A percentile compares a stretch with the other conserved stretches of the same genome.
phyloP scores from a whole-genome alignment of 2,797 vertebrate genomes.

The Lagodon rhomboides region DNA sequence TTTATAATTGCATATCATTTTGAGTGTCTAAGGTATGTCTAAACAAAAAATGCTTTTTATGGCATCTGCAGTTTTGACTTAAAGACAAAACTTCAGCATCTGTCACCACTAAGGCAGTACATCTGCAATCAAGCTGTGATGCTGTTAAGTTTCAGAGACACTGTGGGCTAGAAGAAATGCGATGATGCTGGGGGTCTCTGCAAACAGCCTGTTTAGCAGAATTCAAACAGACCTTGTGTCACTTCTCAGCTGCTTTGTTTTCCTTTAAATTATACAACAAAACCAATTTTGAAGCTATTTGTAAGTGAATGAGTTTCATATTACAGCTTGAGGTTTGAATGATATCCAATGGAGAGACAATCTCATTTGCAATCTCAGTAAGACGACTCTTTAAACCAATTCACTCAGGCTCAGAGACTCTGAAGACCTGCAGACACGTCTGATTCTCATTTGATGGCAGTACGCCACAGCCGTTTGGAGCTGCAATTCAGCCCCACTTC shows the following conservation, averaged over 20 bases:
- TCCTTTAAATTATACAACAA: constrained; percentile 1
- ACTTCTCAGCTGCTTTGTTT: constrained; percentile 17
- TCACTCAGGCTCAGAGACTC: constrained; percentile 40
- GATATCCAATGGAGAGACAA: neutral
- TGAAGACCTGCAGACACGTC: constrained; percentile 32
- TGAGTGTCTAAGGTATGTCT: constrained; percentile 14
- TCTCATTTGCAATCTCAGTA: constrained; percentile 17
- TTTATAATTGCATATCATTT: constrained; percentile 1
- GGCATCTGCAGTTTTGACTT: constrained; percentile 25
- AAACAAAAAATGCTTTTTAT: neutral
- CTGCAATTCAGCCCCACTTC: constrained; percentile 11
- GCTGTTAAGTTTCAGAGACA: neutral
- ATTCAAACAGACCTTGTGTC: constrained; percentile 2
- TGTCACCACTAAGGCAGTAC: constrained; percentile 19
- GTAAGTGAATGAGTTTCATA: constrained; percentile 11
- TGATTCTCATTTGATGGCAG: constrained; percentile 36
- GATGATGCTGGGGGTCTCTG: neutral
- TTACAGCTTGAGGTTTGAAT: constrained; percentile 18
- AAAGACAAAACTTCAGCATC: constrained; percentile 42
- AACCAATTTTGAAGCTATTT: constrained; percentile 16
- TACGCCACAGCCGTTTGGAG: constrained; percentile 30
- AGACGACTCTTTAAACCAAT: constrained; percentile 21
- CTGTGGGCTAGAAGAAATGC: constrained; percentile 4
- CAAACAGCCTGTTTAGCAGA: constrained; percentile 6
- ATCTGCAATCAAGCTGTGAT: constrained; percentile 20